A percentile compares a stretch with the other conserved stretches of the same genome.
phyloP scores from a whole-genome alignment of 2,888 invertebrate genomes.

The Mellilla xanthometata region DNA sequence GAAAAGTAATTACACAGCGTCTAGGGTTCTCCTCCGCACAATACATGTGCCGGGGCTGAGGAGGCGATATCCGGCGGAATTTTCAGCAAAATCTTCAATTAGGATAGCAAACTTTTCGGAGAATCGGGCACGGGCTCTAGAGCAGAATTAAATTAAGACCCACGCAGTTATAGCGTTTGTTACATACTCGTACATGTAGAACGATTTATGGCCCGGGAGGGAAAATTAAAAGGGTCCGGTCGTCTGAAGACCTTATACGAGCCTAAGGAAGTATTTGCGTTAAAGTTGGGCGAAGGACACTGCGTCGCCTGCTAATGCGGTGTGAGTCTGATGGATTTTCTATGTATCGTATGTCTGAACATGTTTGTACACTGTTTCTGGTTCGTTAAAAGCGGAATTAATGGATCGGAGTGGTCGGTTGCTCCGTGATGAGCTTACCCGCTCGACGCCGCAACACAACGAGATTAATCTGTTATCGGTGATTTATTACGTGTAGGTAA shows the following conservation, averaged over 20 bases:
- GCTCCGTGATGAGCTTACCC: slow-evolving; percentile 15
- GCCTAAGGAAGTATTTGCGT: slow-evolving; percentile 15
- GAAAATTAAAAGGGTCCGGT: slow-evolving; percentile 36
- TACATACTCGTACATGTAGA: slow-evolving; percentile 29
- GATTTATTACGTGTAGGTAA: slow-evolving; percentile 14
- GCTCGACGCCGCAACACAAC: slow-evolving; percentile 8
- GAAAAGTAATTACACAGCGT: slow-evolving; percentile 16
- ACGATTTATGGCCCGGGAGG: slow-evolving; percentile 30
- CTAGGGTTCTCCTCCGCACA: slow-evolving; percentile 2
- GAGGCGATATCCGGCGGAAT: slow-evolving; percentile 13
- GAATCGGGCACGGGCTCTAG: slow-evolving; percentile 23
- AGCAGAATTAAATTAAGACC: slow-evolving; percentile 35
- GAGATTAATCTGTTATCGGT: slow-evolving; percentile 18
- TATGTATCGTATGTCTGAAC: slow-evolving; percentile 24
- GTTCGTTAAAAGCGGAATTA: slow-evolving; percentile 25
- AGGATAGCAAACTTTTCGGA: slow-evolving; percentile 30
- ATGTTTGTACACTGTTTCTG: slow-evolving; percentile 22
- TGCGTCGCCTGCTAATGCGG: slow-evolving; percentile 21
- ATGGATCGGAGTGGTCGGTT: slow-evolving; percentile 20
- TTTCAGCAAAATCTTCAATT: slow-evolving; percentile 31
- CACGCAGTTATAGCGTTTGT: slow-evolving; percentile 22
- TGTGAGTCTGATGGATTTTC: slow-evolving; percentile 29
- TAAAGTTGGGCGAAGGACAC: slow-evolving; percentile 25
- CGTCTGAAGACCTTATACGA: slow-evolving; percentile 43
- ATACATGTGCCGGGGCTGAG: slow-evolving; percentile 5